These are phyloP conservation scores for Pontoporia blainvillei DNA, from an alignment of 2,113 vertebrate species.

Conservation along the genomic window DNA sequence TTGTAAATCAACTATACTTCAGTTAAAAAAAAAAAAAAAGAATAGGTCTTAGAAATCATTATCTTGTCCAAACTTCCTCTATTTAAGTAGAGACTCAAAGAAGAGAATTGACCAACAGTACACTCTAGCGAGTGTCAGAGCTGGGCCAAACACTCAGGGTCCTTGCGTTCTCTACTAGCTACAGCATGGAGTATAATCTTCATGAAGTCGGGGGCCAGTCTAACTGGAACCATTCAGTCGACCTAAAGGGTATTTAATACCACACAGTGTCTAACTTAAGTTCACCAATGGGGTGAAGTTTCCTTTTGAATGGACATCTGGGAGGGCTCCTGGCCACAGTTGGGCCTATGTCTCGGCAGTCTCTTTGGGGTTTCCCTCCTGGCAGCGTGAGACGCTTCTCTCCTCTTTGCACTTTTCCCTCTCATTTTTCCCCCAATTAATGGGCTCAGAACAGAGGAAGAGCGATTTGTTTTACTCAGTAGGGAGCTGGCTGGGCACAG, in stretches of 20 bases:
- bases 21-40: not conserved
- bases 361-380: not conserved
- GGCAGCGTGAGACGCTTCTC: no score
- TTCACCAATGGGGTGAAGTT: not conserved
- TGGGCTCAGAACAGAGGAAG: not conserved
- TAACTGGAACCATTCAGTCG: not conserved
- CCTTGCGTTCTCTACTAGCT: not conserved
- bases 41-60: not conserved
- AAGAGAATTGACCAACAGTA: not conserved
- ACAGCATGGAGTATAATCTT: not conserved
- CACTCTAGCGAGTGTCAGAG: not conserved
- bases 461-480: not conserved
- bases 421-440: not conserved
- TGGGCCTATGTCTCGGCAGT: not conserved
- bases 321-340: not conserved
- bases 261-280: not conserved
- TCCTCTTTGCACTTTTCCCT: not conserved
- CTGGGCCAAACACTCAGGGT: not conserved
- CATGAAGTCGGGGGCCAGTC: not conserved
- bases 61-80: not conserved
- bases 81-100: not conserved
- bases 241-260: not conserved
- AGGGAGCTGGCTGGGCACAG: not conserved
- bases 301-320: not conserved
- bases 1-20: not conserved